Evolutionary conservation across 2,113 vertebrate genomes (phyloP).

Genomic region (Herpetotheres cachinnans): DNA sequence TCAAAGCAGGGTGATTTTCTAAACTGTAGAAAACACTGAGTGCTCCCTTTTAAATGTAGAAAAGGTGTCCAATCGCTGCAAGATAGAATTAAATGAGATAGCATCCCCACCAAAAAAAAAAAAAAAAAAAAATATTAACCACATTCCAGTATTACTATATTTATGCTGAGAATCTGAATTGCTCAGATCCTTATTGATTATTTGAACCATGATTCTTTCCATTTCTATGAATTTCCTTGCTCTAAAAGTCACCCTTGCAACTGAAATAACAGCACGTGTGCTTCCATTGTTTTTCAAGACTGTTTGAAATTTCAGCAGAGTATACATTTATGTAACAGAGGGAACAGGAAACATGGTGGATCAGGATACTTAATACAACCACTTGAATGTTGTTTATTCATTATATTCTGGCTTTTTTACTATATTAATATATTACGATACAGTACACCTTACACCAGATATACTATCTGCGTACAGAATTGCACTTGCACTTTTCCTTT

Average conservation of each 20-base stretch:
- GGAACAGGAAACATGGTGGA: not conserved
- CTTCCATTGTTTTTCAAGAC: not conserved
- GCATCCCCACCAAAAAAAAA: not conserved
- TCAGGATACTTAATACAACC: not conserved
- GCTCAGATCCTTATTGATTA: not conserved
- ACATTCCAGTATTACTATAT: not conserved
- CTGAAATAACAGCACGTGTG: not conserved
- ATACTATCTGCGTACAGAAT: not conserved
- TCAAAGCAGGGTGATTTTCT: not conserved
- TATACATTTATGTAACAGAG: not conserved
- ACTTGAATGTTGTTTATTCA: not conserved
- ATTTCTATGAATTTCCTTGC: not conserved
- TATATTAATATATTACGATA: not conserved
- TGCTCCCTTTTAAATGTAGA: not conserved
- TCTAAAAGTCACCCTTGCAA: not conserved
- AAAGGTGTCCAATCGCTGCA: not conserved
- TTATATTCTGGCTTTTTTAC: not conserved
- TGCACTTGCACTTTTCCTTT: not conserved
- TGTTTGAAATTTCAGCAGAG: not conserved
- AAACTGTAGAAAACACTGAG: not conserved
- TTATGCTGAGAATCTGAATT: not conserved
- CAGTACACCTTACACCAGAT: not conserved
- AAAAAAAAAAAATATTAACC: not conserved
- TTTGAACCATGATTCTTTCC: not conserved
- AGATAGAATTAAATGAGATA: not conserved